Percentiles rank a stretch among this genome's conserved stretches.
Evolutionary conservation across 1,140 invertebrate species (phyloP).

Genomic region (Drosophila albomicans): DNA sequence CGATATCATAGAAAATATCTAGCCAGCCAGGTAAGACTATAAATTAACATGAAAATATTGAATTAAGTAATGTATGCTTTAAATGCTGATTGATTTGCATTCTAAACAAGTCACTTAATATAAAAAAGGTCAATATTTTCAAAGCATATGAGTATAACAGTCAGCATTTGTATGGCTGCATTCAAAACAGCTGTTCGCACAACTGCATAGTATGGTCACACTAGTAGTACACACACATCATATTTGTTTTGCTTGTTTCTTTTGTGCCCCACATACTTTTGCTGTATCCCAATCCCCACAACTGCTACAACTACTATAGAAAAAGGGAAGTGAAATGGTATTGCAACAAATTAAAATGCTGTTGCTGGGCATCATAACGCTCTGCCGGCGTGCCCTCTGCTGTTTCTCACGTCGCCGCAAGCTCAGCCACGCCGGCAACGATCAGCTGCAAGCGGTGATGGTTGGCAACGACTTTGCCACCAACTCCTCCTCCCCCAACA

Average conservation of each 20-base stretch:
- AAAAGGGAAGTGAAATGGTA: constrained; percentile 49
- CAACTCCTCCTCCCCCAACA: no score
- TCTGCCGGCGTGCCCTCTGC: constrained; percentile 78
- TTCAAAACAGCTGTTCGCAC: constrained; percentile 24
- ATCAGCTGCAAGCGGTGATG: constrained; percentile 69
- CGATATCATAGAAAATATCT: no score
- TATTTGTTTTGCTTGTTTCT: constrained; percentile 57
- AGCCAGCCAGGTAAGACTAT: no score
- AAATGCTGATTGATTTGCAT: no score
- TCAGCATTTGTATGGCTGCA: constrained; percentile 14
- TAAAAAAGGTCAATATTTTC: no score
- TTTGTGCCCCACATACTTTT: constrained; percentile 42
- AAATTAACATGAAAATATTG: no score
- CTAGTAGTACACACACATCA: constrained; percentile 41
- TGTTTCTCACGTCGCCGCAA: constrained; percentile 81
- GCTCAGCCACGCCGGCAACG: constrained; percentile 55
- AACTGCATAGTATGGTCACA: constrained; percentile 26
- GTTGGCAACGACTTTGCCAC: constrained; percentile 55
- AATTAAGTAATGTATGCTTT: no score
- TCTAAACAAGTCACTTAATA: no score
- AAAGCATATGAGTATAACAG: neutral
- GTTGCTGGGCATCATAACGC: constrained; percentile 70
- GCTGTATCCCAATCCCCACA: constrained; percentile 12
- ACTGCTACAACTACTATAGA: neutral
- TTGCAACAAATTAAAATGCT: constrained; percentile 80